Percentiles rank a stretch among this genome's conserved stretches.
Evolutionary conservation across 2,888 invertebrate species (phyloP).

Genomic region (Aelia acuminata): DNA sequence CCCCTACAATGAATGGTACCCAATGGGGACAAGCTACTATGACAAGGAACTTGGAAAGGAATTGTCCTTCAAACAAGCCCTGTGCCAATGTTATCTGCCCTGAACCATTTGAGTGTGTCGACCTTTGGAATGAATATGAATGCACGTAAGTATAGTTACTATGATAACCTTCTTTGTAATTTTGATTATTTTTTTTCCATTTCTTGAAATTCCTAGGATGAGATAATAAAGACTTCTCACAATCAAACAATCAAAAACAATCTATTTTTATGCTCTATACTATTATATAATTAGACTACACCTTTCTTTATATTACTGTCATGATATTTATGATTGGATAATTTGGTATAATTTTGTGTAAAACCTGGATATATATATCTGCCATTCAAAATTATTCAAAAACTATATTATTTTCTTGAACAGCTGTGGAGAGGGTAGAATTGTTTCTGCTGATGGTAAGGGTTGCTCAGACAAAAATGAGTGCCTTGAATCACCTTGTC

Average conservation of each 20-base stretch:
- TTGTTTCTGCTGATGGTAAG: slow-evolving; percentile 90
- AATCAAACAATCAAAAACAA: neutral
- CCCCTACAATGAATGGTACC: slow-evolving; percentile 94
- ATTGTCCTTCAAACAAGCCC: slow-evolving; percentile 95
- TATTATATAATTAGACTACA: neutral
- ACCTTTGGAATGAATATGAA: slow-evolving; percentile 98
- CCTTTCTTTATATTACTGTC: neutral
- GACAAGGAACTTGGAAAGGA: slow-evolving; percentile 90
- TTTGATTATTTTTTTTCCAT: neutral
- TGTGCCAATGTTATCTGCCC: slow-evolving; percentile 95
- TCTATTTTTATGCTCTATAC: neutral
- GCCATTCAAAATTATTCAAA: neutral
- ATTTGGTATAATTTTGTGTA: neutral
- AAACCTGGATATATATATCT: neutral
- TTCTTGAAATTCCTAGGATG: neutral
- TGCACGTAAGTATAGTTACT: slow-evolving; percentile 88
- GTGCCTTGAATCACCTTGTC: slow-evolving; percentile 93
- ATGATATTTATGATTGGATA: neutral
- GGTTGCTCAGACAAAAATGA: slow-evolving; percentile 97
- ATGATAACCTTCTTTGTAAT: neutral
- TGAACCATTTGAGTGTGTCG: slow-evolving; percentile 94
- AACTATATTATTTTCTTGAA: neutral
- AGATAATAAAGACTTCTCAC: neutral
- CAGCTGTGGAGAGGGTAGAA: slow-evolving; percentile 94
- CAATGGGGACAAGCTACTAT: slow-evolving; percentile 97